These are phyloP conservation scores for Cephalotes varians DNA, from an alignment of 2,888 invertebrate species.

Conservation along the genomic window DNA sequence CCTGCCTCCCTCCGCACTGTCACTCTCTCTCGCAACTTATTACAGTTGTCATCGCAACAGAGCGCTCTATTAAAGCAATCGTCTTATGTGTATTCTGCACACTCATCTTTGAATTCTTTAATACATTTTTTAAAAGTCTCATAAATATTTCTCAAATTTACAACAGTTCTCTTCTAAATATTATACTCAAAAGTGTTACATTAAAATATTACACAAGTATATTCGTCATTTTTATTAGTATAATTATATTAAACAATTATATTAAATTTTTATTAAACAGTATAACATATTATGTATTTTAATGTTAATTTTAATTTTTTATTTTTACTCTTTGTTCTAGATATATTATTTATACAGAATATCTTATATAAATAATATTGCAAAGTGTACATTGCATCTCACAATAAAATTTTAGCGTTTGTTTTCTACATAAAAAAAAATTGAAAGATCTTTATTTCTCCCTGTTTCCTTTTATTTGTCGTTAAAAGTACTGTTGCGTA, in stretches of 20 bases:
- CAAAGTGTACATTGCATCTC: not conserved
- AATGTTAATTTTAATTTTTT: not conserved
- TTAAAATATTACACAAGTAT: no score
- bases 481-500: slow-evolving; percentile 6
- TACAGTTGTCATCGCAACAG: not conserved
- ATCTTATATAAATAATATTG: not conserved
- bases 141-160: not conserved
- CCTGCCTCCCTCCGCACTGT: not conserved
- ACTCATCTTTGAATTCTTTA: not conserved
- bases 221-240: not conserved
- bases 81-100: no score
- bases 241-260: not conserved
- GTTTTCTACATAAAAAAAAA: not conserved
- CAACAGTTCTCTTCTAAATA: not conserved
- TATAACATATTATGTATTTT: not conserved
- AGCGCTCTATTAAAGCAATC: no score
- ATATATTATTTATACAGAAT: not conserved
- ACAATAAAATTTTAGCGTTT: not conserved
- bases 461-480: not conserved
- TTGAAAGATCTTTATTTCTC: not conserved
- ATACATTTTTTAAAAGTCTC: not conserved
- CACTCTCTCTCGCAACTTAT: not conserved
- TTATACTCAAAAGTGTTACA: not conserved
- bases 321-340: not conserved
- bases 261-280: not conserved